Conservation (phyloP, 2,113 vertebrate species). For the Grallaria varia region DNA sequence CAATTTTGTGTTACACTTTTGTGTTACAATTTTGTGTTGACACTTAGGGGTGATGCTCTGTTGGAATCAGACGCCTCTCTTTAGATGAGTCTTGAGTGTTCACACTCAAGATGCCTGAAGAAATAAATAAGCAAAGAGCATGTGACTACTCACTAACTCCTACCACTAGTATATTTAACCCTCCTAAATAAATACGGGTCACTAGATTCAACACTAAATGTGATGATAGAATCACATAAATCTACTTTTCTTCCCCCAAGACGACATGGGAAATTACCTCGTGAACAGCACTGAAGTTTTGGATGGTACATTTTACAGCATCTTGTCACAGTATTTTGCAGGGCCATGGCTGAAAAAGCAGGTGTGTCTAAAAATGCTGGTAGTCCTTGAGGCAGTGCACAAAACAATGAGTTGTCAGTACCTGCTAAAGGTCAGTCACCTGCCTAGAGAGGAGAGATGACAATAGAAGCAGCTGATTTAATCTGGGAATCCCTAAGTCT, state of each 20-base stretch:
- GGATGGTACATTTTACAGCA: background rate
- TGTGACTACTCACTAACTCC: background rate
- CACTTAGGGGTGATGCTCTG: background rate
- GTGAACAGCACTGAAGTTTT: background rate
- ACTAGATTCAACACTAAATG: background rate
- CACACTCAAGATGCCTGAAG: background rate
- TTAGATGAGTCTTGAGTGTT: background rate
- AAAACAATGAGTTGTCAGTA: background rate
- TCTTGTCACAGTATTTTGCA: background rate
- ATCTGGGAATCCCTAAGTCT: background rate
- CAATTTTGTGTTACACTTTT: too few relatives aligned
- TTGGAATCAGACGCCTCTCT: background rate
- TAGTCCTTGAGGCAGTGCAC: background rate
- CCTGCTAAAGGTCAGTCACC: background rate
- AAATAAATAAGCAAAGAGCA: background rate
- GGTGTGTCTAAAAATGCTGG: background rate
- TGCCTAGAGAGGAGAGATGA: background rate
- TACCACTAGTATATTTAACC: background rate
- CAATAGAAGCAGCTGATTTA: background rate
- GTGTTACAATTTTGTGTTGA: background rate
- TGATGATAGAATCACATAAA: background rate
- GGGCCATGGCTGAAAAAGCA: background rate
- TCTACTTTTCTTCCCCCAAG: background rate
- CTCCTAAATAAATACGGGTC: background rate
- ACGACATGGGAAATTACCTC: background rate